Evolutionary conservation across 2,113 vertebrate species (phyloP), one percentile per base, ranked within the genome.

Genomic region (Edolisoma coerulescens): DNA sequence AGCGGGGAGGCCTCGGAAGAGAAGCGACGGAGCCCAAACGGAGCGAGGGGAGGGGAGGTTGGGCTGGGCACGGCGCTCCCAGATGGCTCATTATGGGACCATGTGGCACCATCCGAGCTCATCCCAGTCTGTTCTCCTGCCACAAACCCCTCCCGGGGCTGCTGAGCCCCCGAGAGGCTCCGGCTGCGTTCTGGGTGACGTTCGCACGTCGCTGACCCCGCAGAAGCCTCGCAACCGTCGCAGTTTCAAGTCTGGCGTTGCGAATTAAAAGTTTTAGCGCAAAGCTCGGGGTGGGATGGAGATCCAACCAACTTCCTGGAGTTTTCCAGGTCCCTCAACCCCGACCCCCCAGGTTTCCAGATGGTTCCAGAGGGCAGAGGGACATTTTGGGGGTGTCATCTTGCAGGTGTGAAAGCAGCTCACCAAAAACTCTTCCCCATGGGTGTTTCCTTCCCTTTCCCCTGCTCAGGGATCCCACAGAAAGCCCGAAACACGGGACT

Each of bases 61-160:
- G 3, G 0, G 75, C 42, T 8, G 14, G 10, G 79, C 63, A 2
- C 5, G 28, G 44, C 3, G 65, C 82, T 54, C 89, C 39, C 96
- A 95, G 96, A 97, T 96, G 95, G 96, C 78, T 95, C 74, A 12
- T 87, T 68, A 71, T 74, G 44, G 77, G 65, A 44, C 85, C 96
- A 76, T 75, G 96, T 95, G 94, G 93, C 93, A 67, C 67, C 3
- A 92, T 74, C 94, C 95, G 4, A 20, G 63, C 96, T 92, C 89
- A 11, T 52, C 88, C 41, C 52, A 37, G 70, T 20, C 89, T 94
- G 92, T 78, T 83, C 54, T 56, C 32, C 12, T 7, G 61, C 41
- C 33, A 15, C 50, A 32, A 57, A 89, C 11, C 68, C 78, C 52
- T 81, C 42, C 50, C 59, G 21, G 60, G 73, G 71, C 33, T 41